A percentile compares a stretch with the other conserved stretches of the same genome.
phyloP scores from a whole-genome alignment of 1,140 invertebrate species.

The Pissodes strobi region DNA sequence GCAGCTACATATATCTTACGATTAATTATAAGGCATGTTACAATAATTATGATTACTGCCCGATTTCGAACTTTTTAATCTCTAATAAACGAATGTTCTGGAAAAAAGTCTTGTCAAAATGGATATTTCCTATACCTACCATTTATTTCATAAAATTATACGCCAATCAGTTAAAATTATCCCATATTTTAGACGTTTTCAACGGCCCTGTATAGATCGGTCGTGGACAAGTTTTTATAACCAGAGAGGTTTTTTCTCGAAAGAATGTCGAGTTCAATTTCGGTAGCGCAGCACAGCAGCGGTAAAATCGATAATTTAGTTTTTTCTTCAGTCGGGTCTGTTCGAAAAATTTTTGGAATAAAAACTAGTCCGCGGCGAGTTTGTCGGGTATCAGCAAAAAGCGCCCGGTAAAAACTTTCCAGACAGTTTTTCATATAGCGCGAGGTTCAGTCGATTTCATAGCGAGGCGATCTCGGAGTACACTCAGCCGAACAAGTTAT shows the following conservation, averaged over 20 bases:
- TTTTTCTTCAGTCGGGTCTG: slow-evolving; percentile 39
- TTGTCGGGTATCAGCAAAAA: slow-evolving; percentile 45
- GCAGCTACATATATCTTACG: too few relatives aligned
- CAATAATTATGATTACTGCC: too few relatives aligned
- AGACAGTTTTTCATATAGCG: slow-evolving; percentile 49
- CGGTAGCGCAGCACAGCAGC: slow-evolving; percentile 39
- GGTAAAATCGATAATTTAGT: slow-evolving; percentile 50
- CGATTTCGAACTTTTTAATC: too few relatives aligned
- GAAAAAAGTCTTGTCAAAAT: not conserved
- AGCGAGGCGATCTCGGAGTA: slow-evolving; percentile 33
- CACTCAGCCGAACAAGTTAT: slow-evolving; percentile 28
- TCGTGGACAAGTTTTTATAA: slow-evolving; percentile 39
- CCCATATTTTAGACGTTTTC: slow-evolving; percentile 8
- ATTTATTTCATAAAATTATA: slow-evolving; percentile 4
- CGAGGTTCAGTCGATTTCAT: slow-evolving; percentile 47
- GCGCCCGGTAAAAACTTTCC: slow-evolving; percentile 45
- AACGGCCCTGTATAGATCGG: slow-evolving; percentile 24
- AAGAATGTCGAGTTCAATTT: slow-evolving; percentile 49
- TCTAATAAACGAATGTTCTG: not conserved
- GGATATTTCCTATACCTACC: not conserved
- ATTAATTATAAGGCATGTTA: too few relatives aligned
- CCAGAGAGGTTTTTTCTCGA: slow-evolving; percentile 33
- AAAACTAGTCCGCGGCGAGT: slow-evolving; percentile 52
- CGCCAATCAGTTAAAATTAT: not conserved
- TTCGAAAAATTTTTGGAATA: slow-evolving; percentile 47